phyloP scores from a whole-genome alignment of 2,888 invertebrate genomes.

The Mimachlamys varia region DNA sequence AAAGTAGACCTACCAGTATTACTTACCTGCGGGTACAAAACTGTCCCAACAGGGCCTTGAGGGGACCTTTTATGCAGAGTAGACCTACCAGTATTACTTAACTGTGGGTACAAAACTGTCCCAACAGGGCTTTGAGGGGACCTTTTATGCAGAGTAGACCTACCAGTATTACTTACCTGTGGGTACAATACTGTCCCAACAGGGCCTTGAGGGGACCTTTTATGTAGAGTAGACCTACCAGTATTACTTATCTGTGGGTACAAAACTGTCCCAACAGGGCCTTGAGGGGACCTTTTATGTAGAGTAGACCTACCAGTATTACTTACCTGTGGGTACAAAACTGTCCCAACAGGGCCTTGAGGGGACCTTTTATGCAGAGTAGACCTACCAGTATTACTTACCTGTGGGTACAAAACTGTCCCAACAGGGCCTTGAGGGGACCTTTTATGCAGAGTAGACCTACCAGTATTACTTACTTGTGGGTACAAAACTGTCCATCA shows the following conservation, averaged over 20 bases:
- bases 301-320: constrained; percentile 85
- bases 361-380: constrained; percentile 83
- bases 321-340: constrained; percentile 54
- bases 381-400: constrained; percentile 84
- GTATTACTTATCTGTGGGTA: constrained; percentile 78
- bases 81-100: constrained; percentile 84
- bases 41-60: constrained; percentile 79
- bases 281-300: constrained; percentile 83
- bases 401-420: constrained; percentile 62
- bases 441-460: constrained; percentile 84
- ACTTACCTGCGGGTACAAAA: constrained; percentile 54
- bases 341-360: constrained; percentile 79
- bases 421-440: constrained; percentile 80
- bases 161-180: constrained; percentile 82
- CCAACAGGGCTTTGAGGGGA: constrained; percentile 80
- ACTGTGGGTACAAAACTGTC: constrained; percentile 61
- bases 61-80: constrained; percentile 83
- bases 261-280: constrained; percentile 75
- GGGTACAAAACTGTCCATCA: constrained; percentile 75
- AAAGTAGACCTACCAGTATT: constrained; percentile 85
- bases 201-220: constrained; percentile 82
- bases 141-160: constrained; percentile 84
- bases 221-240: constrained; percentile 85
- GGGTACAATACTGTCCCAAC: constrained; percentile 73
- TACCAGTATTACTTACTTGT: constrained; percentile 82